Conservation (phyloP, 30 jellyfish, hydroid and myxozoan species). For the Hydractinia echinata region DNA sequence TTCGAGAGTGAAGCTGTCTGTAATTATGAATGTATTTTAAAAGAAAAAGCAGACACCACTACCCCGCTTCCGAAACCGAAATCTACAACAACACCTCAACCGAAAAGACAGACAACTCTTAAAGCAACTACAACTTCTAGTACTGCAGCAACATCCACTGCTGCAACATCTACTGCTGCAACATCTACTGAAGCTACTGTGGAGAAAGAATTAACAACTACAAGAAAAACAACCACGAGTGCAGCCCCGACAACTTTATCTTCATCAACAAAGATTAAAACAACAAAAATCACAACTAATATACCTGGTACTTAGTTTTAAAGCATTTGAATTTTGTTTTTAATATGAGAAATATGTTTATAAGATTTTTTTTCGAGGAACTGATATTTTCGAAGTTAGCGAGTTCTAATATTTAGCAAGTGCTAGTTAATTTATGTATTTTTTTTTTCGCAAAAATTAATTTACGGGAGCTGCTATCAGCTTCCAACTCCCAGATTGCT, state of each 20-base stretch:
- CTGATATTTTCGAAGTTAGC: too few species aligned
- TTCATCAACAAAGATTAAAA: conserved; percentile 22
- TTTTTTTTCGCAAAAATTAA: too few species aligned
- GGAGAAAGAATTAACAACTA: conserved; percentile 5
- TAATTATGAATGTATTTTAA: conserved; percentile 8
- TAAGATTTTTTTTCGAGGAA: too few species aligned
- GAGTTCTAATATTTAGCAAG: too few species aligned
- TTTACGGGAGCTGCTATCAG: too few species aligned
- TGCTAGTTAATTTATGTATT: too few species aligned
- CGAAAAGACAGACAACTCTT: neutral
- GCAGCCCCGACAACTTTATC: conserved; percentile 28
- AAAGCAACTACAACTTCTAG: neutral
- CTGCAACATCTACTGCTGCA: neutral
- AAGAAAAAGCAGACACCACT: conserved; percentile 7
- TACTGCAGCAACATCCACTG: conserved; percentile 1
- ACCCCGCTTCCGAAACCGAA: neutral
- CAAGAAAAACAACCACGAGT: conserved; percentile 4
- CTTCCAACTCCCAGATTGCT: too few species aligned
- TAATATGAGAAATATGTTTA: too few species aligned
- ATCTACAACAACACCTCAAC: neutral
- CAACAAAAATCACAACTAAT: conserved; percentile 20
- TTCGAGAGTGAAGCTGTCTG: conserved; percentile 43
- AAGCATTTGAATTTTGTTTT: too few species aligned
- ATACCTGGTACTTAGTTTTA: neutral
- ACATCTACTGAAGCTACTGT: conserved; percentile 32